phyloP scores from a whole-genome alignment of 2,797 vertebrate genomes.

The Gymnothorax reevesii region DNA sequence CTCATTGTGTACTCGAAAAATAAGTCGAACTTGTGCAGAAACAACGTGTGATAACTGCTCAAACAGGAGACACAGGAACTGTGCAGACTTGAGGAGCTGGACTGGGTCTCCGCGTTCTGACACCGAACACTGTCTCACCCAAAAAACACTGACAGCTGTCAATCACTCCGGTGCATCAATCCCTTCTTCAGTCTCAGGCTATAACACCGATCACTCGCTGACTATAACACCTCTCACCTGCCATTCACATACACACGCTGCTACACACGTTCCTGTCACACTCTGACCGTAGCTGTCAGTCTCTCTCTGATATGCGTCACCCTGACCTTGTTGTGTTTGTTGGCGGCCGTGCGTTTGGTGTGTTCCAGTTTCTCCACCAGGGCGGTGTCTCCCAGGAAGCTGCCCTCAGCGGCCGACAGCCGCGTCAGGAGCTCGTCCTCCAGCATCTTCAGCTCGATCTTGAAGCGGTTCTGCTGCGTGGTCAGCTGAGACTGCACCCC shows the following conservation, averaged over 20 bases:
- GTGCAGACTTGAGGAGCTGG: not conserved
- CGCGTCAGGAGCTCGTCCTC: conserved; percentile 77
- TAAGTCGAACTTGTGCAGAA: not conserved
- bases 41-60: not conserved
- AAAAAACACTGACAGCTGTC: not conserved
- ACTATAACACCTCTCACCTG: not conserved
- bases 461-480: conserved; percentile 81
- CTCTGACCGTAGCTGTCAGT: not conserved
- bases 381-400: conserved; percentile 74
- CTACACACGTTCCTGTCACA: not conserved
- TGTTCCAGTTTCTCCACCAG: conserved; percentile 80
- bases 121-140: not conserved
- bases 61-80: not conserved
- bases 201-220: not conserved
- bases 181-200: not conserved
- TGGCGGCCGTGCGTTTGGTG: conserved; percentile 72
- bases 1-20: not conserved
- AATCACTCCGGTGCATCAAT: not conserved
- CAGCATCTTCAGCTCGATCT: conserved; percentile 75
- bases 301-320: not conserved
- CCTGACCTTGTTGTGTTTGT: conserved; percentile 75
- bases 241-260: not conserved
- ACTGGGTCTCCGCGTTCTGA: not conserved
- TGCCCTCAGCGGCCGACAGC: conserved; percentile 74
- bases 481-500: conserved; percentile 69